A percentile compares a stretch with the other conserved stretches of the same genome.
phyloP scores from a whole-genome alignment of 2,888 invertebrate species.

The Acleris emargana region DNA sequence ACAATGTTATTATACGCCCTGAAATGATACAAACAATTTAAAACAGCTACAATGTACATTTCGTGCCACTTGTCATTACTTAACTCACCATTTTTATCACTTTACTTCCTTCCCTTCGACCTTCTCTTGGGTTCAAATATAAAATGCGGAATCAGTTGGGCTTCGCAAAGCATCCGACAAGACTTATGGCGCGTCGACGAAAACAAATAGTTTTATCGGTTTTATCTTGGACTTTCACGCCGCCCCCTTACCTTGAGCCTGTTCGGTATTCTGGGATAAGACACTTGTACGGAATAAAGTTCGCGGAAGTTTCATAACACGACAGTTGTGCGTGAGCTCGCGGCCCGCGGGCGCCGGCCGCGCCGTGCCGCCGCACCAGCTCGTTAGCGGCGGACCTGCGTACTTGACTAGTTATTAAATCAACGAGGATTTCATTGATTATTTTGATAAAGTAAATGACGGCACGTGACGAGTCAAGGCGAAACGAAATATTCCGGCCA shows the following conservation, averaged over 20 bases:
- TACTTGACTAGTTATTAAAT: background rate
- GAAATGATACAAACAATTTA: too few relatives aligned
- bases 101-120: slow-evolving; percentile 52
- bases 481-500: background rate
- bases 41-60: slow-evolving; percentile 43
- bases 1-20: too few relatives aligned
- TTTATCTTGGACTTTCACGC: slow-evolving; percentile 40
- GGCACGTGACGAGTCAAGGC: slow-evolving; percentile 4
- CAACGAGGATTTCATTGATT: background rate
- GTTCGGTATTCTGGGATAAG: background rate
- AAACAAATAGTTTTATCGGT: slow-evolving; percentile 52
- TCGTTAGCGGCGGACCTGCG: background rate
- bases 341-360: too few relatives aligned
- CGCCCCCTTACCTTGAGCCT: slow-evolving; percentile 28
- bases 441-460: slow-evolving; percentile 1
- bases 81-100: slow-evolving; percentile 65
- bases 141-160: slow-evolving; percentile 50
- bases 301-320: background rate
- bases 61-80: slow-evolving; percentile 56
- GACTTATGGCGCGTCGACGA: slow-evolving; percentile 58
- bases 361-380: too few relatives aligned
- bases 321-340: too few relatives aligned
- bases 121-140: slow-evolving; percentile 53
- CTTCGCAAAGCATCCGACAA: slow-evolving; percentile 46
- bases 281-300: background rate